Percentiles rank a stretch among this genome's conserved stretches.
phyloP scores from a whole-genome alignment of 2,888 invertebrate genomes.

The Allygus modestus region DNA sequence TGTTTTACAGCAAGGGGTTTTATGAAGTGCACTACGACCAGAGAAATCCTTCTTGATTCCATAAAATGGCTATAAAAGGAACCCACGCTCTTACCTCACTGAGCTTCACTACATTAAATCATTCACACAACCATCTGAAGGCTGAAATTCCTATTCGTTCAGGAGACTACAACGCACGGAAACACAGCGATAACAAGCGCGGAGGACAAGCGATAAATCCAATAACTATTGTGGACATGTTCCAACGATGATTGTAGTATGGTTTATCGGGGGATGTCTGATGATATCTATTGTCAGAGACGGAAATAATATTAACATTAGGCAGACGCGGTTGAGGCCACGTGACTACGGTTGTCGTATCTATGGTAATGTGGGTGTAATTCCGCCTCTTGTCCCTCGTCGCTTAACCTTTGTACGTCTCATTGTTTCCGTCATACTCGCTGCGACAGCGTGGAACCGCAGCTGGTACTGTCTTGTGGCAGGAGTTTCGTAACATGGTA shows the following conservation, averaged over 20 bases:
- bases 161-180: constrained; percentile 28
- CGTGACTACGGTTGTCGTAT: neutral
- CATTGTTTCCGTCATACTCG: constrained; percentile 21
- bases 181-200: neutral
- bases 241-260: constrained; percentile 20
- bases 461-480: neutral
- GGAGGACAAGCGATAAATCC: constrained; percentile 26
- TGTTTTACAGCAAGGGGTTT: too few relatives aligned
- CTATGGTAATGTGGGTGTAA: neutral
- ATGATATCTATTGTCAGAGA: constrained; percentile 1
- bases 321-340: neutral
- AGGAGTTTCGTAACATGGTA: neutral
- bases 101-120: neutral
- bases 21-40: too few relatives aligned
- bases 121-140: neutral
- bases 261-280: neutral
- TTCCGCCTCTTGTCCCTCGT: neutral
- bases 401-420: neutral
- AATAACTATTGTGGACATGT: constrained; percentile 21
- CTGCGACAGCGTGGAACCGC: constrained; percentile 3
- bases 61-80: too few relatives aligned
- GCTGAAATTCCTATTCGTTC: constrained; percentile 26
- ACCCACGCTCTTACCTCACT: too few relatives aligned
- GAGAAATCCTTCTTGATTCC: too few relatives aligned
- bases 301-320: neutral